Evolutionary conservation across 2,888 invertebrate species (phyloP), one percentile per base, ranked within the genome.

Genomic region (Azorinus chamasolen): DNA sequence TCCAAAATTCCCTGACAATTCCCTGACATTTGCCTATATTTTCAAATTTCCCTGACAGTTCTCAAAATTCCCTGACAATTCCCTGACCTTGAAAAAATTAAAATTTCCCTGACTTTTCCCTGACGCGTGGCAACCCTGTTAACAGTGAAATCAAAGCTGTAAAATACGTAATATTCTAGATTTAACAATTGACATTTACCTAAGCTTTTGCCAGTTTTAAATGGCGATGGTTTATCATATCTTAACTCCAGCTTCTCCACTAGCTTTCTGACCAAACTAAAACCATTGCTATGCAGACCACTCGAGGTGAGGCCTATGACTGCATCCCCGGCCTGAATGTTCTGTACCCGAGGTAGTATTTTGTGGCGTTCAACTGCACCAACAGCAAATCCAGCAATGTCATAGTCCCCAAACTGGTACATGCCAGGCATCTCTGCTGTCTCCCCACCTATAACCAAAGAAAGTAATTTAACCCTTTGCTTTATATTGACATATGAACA

Each of bases 271-370:
- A 99, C 96, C 51, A 98, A 94, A 91, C 97, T 97, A 93, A 97
- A 99, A 0, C 99, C 99, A 89, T 98, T 98, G 91, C 98, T 98
- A 91, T 99, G 99, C 12, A 98, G 94, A 8, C 99, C 99, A 80
- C 96, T 96, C 0, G 99, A 98, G 0, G 97, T 95, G 64, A 99
- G 92, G 0, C 96, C 98, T 78, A 99, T 95, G 4, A 99, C 94
- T 1, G 96, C 93, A 91, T 99, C 98, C 0, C 97, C 97, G 0
- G 94, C 93, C 54, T 93, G 89, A 71, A 98, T 88, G 25, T 95
- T 94, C 41, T 94, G 93, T 3, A 94, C 93, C 61, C 95, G 95
- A 0, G 98, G 98, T 87, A 97, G 93, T 54, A 98, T 93, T 59
- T 95, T 94, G 0, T 94, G 89, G 81, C 96, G 95, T 93, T 99